Evolutionary conservation across 2,888 invertebrate species (phyloP), one percentile per base, ranked within the genome.

Genomic region (Dicranocentrus wangi): DNA sequence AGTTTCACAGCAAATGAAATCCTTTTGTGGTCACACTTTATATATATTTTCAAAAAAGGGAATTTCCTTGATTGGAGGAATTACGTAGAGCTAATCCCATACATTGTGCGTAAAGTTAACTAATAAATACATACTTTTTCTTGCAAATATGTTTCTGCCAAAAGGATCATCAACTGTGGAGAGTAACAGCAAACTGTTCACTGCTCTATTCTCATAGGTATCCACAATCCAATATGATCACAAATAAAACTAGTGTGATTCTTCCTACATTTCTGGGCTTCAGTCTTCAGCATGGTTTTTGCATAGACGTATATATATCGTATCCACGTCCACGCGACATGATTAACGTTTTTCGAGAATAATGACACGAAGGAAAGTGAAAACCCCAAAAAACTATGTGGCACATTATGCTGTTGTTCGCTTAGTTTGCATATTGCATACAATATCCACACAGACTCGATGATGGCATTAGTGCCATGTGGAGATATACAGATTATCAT

Each of bases 291-390:
- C 47, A 15, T 15, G n/a, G 15, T 15, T 47, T 47, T 47, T 47
- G 15, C 25, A 55, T 43, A n/a, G 43, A n/a, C n/a, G 5, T 43
- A 8, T n/a, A 25, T 10, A 7, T 25, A 25, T 55, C 25, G 55
- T 13, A 5, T 53, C 53, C 53, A 1, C 55, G 55, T 55, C 55
- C 55, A 55, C 55, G 13, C 55, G 55, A 55, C 55, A 55, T 55
- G 55, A 55, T 55, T 55, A 61, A 61, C 61, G 17, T 61, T 61
- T 61, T 61, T 19, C 32, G 61, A 10, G 3, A 60, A 27, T 60
- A 39, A 61, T 32, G 61, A 61, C 39, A 61, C 32, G n/a, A 61
- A 61, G 61, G 32, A 61, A 61, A 61, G 61, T 61, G 61, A 55
- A 55, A 55, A 55, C 25, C 51, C 55, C 47, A 47, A 47, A 55